These are phyloP conservation scores for Indri indri DNA, from an alignment of 2,113 vertebrate species.

Conservation along the genomic window DNA sequence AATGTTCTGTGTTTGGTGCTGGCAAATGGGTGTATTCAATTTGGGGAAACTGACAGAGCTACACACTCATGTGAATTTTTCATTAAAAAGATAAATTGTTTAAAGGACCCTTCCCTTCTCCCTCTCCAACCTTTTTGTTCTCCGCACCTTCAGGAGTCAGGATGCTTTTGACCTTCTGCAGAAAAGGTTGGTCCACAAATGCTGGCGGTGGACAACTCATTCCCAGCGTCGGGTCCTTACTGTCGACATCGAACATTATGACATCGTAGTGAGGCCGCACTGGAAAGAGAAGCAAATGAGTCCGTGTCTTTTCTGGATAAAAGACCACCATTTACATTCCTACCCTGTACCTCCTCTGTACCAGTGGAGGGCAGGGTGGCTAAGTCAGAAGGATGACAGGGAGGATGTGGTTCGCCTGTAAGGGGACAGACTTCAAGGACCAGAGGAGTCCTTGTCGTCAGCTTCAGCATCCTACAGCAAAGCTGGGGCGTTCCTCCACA, in stretches of 20 bases:
- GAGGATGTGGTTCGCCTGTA: not conserved
- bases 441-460: not conserved
- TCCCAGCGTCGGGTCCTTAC: slow-evolving; percentile 92
- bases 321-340: not conserved
- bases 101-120: not conserved
- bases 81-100: not conserved
- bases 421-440: not conserved
- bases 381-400: not conserved
- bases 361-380: not conserved
- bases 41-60: not conserved
- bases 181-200: slow-evolving; percentile 91
- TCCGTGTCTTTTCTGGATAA: not conserved
- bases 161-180: slow-evolving; percentile 90
- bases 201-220: slow-evolving; percentile 96
- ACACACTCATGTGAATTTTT: not conserved
- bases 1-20: not conserved
- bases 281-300: slow-evolving; percentile 62
- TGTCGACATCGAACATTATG: slow-evolving; percentile 97
- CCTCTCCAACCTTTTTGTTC: not conserved
- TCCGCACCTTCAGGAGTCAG: slow-evolving; percentile 89
- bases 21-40: not conserved
- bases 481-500: not conserved
- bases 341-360: not conserved
- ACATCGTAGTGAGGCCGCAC: slow-evolving; percentile 86
- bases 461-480: not conserved